phyloP scores from a whole-genome alignment of 2,888 invertebrate species.

The Hedya salicella region DNA sequence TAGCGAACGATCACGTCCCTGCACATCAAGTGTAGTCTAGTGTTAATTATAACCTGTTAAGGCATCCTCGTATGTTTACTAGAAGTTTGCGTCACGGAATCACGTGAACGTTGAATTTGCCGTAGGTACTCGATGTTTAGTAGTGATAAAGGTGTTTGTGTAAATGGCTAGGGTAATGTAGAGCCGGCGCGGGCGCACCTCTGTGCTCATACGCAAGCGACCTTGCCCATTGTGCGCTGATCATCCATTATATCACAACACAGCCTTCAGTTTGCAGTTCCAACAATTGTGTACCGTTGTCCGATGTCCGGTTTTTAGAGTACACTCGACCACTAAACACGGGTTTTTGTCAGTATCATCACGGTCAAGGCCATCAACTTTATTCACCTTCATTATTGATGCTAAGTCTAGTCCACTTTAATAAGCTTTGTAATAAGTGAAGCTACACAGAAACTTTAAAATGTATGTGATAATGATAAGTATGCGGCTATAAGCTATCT shows the following conservation, averaged over 20 bases:
- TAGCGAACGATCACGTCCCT: constrained; percentile 6
- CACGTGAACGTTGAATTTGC: constrained; percentile 34
- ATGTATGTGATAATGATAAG: not conserved
- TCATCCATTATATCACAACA: constrained; percentile 27
- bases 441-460: not conserved
- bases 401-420: not conserved
- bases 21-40: constrained; percentile 16
- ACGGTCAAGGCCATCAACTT: constrained; percentile 30
- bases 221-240: constrained; percentile 50
- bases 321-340: not conserved
- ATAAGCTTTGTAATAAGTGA: not conserved
- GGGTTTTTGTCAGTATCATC: constrained; percentile 27
- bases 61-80: constrained; percentile 11
- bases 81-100: constrained; percentile 31
- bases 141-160: constrained; percentile 39
- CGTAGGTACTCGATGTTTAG: constrained; percentile 30
- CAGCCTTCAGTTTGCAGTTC: constrained; percentile 30
- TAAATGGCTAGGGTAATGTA: constrained; percentile 17
- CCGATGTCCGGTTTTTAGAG: constrained; percentile 38
- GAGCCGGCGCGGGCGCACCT: constrained; percentile 42
- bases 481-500: constrained; percentile 2
- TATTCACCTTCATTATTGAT: constrained; percentile 13
- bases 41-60: constrained; percentile 37
- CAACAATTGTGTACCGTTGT: constrained; percentile 34
- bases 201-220: constrained; percentile 21